Percentiles rank a stretch among this genome's conserved stretches.
phyloP scores from a whole-genome alignment of 2,888 invertebrate genomes.

The Quadroppia sp. region DNA sequence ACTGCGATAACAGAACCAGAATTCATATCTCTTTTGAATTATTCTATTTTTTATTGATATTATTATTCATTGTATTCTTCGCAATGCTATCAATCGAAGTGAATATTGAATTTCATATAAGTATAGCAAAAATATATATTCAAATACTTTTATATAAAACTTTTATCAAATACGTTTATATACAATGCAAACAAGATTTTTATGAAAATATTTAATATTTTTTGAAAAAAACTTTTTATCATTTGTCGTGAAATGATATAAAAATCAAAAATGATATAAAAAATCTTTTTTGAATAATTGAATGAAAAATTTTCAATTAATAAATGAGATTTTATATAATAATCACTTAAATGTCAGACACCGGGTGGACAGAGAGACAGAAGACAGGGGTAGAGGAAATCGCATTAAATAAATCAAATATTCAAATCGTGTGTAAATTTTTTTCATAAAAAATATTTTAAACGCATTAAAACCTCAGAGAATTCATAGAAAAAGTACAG shows the following conservation, averaged over 20 bases:
- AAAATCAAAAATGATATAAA: neutral
- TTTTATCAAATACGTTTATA: neutral
- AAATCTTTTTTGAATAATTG: too few relatives aligned
- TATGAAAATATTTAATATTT: neutral
- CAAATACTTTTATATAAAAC: neutral
- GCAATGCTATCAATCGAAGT: neutral
- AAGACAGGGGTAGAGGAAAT: too few relatives aligned
- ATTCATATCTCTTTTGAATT: neutral
- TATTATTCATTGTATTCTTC: neutral
- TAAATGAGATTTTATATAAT: too few relatives aligned
- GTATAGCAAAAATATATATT: neutral
- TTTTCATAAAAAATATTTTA: too few relatives aligned
- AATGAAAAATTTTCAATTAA: too few relatives aligned
- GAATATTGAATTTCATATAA: neutral
- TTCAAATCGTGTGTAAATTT: neutral
- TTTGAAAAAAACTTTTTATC: neutral
- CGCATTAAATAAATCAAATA: neutral
- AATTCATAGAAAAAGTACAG: neutral
- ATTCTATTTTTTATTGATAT: neutral
- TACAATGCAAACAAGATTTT: neutral
- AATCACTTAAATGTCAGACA: too few relatives aligned
- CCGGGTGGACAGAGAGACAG: too few relatives aligned
- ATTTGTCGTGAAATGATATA: neutral
- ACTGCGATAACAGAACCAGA: neutral
- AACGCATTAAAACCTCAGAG: neutral